A percentile compares a stretch with the other conserved stretches of the same genome.
phyloP scores from a whole-genome alignment of 2,113 vertebrate genomes.

The Ceyx margarethae region DNA sequence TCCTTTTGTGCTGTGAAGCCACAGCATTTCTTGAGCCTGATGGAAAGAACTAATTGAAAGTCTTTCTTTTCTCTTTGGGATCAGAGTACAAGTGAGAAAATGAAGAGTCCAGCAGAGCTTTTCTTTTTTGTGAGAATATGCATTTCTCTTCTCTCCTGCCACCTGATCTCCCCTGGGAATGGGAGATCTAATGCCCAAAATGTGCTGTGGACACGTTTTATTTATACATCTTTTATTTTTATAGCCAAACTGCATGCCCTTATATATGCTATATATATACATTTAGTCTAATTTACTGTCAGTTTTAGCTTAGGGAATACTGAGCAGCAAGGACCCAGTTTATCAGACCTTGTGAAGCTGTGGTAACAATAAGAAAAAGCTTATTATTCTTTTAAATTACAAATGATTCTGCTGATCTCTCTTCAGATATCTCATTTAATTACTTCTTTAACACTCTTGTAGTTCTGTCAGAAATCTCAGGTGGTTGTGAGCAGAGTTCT shows the following conservation, averaged over 20 bases:
- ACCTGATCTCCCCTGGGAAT: neutral
- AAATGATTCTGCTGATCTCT: neutral
- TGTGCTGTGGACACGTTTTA: neutral
- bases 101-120: constrained; percentile 27
- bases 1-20: constrained; percentile 29
- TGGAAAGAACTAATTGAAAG: constrained; percentile 26
- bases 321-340: neutral
- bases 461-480: neutral
- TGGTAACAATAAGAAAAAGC: neutral
- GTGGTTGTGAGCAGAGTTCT: neutral
- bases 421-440: neutral
- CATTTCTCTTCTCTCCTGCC: neutral
- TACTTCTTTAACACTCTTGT: neutral
- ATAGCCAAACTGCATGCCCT: neutral
- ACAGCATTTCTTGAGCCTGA: neutral
- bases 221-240: neutral
- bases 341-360: neutral
- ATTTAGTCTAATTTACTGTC: neutral
- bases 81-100: constrained; percentile 42
- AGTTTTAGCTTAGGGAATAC: neutral
- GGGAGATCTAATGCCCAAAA: neutral
- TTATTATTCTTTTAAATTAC: neutral
- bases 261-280: neutral
- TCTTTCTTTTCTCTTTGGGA: constrained; percentile 30
- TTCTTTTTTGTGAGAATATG: constrained; percentile 15